phyloP scores from a whole-genome alignment of 2,797 vertebrate genomes.

The Microctenopoma stevenorrisi region DNA sequence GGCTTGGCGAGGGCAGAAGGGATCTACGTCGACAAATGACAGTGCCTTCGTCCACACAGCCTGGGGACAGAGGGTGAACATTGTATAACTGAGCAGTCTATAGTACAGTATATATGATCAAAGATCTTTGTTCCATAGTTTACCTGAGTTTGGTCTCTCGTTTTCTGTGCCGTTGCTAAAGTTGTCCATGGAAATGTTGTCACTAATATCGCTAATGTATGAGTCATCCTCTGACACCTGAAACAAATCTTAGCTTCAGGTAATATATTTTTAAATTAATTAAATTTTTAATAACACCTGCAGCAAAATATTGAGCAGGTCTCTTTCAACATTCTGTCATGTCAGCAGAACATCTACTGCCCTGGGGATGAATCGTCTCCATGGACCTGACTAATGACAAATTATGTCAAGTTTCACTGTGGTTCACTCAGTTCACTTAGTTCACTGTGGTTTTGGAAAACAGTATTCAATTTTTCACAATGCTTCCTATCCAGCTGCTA shows the following conservation, averaged over 20 bases:
- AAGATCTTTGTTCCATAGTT: neutral
- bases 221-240: slow-evolving; percentile 97
- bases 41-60: slow-evolving; percentile 63
- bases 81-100: neutral
- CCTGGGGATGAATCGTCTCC: slow-evolving; percentile 42
- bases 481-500: slow-evolving; percentile 57
- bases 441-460: slow-evolving; percentile 77
- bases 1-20: slow-evolving; percentile 87
- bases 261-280: slow-evolving; percentile 27
- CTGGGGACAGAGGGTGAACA: slow-evolving; percentile 28
- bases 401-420: slow-evolving; percentile 53
- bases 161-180: slow-evolving; percentile 90
- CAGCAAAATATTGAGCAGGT: slow-evolving; percentile 22
- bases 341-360: slow-evolving; percentile 41
- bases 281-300: slow-evolving; percentile 27
- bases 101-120: neutral
- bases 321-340: slow-evolving; percentile 60
- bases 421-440: neutral
- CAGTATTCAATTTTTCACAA: slow-evolving; percentile 73
- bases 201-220: slow-evolving; percentile 96
- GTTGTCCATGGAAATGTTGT: slow-evolving; percentile 96
- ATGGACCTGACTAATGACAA: slow-evolving; percentile 1
- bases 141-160: slow-evolving; percentile 80
- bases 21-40: slow-evolving; percentile 72
- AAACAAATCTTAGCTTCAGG: slow-evolving; percentile 35